A percentile compares a stretch with the other conserved stretches of the same genome.
These are phyloP conservation scores for Dicaeum eximium DNA, from an alignment of 2,113 vertebrate species.

Conservation along the genomic window DNA sequence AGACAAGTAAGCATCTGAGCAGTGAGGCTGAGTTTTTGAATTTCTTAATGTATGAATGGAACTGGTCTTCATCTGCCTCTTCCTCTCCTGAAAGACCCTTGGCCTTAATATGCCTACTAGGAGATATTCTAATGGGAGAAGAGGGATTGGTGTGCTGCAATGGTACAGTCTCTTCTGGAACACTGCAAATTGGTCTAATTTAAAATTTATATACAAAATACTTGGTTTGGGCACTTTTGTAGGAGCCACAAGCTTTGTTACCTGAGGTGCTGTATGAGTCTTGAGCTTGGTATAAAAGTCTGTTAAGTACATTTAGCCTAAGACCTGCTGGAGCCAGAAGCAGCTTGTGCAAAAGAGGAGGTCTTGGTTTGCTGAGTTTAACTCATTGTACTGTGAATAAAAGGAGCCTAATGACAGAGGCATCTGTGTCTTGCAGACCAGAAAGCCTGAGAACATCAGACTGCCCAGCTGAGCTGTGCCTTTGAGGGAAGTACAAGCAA, in stretches of 20 bases:
- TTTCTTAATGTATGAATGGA: background rate
- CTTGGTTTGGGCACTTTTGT: background rate
- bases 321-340: background rate
- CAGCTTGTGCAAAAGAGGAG: background rate
- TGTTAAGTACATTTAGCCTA: background rate
- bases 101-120: background rate
- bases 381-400: background rate
- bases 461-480: background rate
- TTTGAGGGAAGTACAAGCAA: background rate
- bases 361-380: background rate
- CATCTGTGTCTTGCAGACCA: background rate
- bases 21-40: background rate
- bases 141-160: background rate
- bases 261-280: background rate
- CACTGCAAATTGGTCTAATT: background rate
- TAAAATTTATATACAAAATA: background rate
- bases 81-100: background rate
- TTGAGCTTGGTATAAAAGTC: background rate
- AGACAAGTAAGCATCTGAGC: background rate
- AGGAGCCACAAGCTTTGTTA: background rate
- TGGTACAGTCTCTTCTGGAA: background rate
- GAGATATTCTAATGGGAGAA: background rate
- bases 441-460: background rate
- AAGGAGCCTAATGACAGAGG: background rate
- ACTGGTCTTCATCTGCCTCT: background rate